Evolutionary conservation across 2,113 vertebrate species (phyloP), one percentile per base, ranked within the genome.

Genomic region (Cololabis saira): DNA sequence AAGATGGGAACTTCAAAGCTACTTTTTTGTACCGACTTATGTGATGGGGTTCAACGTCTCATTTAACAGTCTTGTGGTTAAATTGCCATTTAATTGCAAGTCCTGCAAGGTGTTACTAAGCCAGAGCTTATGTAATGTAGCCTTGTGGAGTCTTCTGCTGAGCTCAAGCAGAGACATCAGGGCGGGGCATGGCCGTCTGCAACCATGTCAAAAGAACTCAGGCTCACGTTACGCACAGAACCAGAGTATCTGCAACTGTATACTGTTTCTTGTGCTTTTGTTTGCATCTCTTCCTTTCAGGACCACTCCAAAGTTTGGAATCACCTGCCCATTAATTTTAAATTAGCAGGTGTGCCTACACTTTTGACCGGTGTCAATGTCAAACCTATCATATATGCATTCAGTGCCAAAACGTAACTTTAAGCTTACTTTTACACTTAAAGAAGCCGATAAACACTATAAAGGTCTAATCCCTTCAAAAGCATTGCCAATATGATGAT

Each of bases 131-230:
- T 59, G 50, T 30, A 40, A 77, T 65, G 27, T 40, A 17, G 13
- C 3, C 15, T 43, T 54, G 33, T 16, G 18, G 63, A 60, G 53
- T 66, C 43, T 56, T 19, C 14, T 42, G 64, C 55, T 58, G 37
- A 18, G 19, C 55, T 81, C 53, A 57, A 63, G 60, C 27, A 37
- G 15, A 45, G 67, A 18, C 61, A 85, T 65, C 63, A 53, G 76
- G 75, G 79, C 1, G 67, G 57, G 81, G 71, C 71, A 50, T 52
- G 33, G 19, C 44, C 2, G 45, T 27, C 40, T 42, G 3, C 44
- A 51, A 43, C 66, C 17, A 22, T 48, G 5, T 76, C 15, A 77
- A 27, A 59, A 54, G 49, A 53, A 47, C 49, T 70, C 16, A 45
- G 15, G 44, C 42, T 82, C 60, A 14, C 1, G 55, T 86, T 84